Percentiles rank a stretch among this genome's conserved stretches.
Evolutionary conservation across 2,797 vertebrate species (phyloP).

Genomic region (Salmo trutta): DNA sequence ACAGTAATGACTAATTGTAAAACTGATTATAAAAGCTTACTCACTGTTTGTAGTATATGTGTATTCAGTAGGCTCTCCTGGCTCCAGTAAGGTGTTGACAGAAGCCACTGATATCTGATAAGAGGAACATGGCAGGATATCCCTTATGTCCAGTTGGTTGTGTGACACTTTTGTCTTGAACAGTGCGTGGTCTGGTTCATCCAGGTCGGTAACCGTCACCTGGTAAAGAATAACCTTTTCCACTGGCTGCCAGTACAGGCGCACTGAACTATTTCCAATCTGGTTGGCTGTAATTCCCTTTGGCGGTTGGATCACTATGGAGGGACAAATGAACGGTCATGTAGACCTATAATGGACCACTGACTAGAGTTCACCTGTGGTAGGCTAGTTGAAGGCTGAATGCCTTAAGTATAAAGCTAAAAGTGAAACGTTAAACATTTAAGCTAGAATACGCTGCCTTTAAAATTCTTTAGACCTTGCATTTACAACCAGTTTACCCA

Average conservation of each 20-base stretch:
- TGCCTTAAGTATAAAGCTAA: not conserved
- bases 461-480: not conserved
- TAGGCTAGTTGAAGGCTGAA: too few species aligned
- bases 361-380: too few species aligned
- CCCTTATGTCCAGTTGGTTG: conserved; percentile 49
- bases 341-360: not conserved
- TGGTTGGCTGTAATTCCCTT: conserved; percentile 30
- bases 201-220: conserved; percentile 47
- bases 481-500: not conserved
- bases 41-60: conserved; percentile 75
- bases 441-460: not conserved
- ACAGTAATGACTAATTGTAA: conserved; percentile 64
- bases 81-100: conserved; percentile 67
- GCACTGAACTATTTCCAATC: conserved; percentile 18
- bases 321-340: not conserved
- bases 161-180: conserved; percentile 39
- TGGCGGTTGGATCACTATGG: conserved; percentile 73
- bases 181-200: not conserved
- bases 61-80: conserved; percentile 66
- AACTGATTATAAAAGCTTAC: conserved; percentile 60
- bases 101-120: conserved; percentile 76
- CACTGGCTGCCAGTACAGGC: conserved; percentile 68
- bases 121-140: conserved; percentile 69
- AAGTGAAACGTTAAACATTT: not conserved
- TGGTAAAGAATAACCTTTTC: conserved; percentile 67